phyloP scores from a whole-genome alignment of 2,888 invertebrate species.

The Camponotus fellah region DNA sequence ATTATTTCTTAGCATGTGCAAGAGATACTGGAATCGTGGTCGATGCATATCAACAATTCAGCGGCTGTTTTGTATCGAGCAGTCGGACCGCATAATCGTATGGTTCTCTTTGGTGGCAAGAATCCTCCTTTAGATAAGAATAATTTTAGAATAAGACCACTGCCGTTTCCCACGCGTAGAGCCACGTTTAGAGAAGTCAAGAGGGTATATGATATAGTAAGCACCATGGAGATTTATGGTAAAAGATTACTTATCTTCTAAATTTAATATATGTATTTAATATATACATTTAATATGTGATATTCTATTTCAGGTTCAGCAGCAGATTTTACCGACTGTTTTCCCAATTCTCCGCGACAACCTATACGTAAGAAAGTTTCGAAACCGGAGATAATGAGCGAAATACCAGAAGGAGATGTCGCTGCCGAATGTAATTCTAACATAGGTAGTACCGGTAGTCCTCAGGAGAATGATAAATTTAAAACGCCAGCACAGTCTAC shows the following conservation, averaged over 20 bases:
- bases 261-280: background rate
- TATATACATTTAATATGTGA: background rate
- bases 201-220: conserved; percentile 90
- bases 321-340: conserved; percentile 78
- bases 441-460: conserved; percentile 32
- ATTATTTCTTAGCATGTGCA: conserved; percentile 90
- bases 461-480: conserved; percentile 70
- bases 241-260: conserved; percentile 42
- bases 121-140: conserved; percentile 89
- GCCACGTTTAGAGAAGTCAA: conserved; percentile 94
- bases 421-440: conserved; percentile 51
- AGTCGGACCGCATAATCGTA: conserved; percentile 91
- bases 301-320: conserved; percentile 76
- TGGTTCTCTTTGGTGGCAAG: conserved; percentile 92
- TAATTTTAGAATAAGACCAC: conserved; percentile 89
- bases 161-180: conserved; percentile 94
- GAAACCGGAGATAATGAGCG: conserved; percentile 72
- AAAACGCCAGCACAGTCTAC: conserved; percentile 65
- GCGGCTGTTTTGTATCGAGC: conserved; percentile 92
- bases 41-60: conserved; percentile 89
- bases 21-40: conserved; percentile 91
- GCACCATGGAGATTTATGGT: conserved; percentile 91
- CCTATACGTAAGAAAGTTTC: conserved; percentile 78
- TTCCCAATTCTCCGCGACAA: conserved; percentile 83
- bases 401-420: conserved; percentile 67